Base-by-base conservation (phyloP, 2,888 invertebrate genomes). In the Pachydiplax longipennis region DNA sequence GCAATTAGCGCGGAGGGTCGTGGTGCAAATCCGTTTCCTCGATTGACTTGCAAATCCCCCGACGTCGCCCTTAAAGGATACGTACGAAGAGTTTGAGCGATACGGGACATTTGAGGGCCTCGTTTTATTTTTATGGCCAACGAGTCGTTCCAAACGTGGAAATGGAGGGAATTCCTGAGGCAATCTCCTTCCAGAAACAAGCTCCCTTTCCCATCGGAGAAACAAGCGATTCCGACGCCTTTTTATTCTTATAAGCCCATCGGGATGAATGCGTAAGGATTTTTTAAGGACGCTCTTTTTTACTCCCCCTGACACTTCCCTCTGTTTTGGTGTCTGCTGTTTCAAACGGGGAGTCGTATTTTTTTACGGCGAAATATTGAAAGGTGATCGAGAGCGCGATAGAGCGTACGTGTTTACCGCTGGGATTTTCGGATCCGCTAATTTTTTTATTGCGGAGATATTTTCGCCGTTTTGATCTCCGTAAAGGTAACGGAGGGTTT, bases 1-100 rank as follows among this genome's bases (percentile, higher is more conserved):
- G 44, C 44, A 44, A 44, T 44, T 44, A 44, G 44, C 44, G 44
- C 44, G 6, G 10, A 44, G 44, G 44, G 44, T 44, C 44, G 44
- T 44, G 4, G 44, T 44, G 44, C 44, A 44, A 44, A 44, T 44
- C 58, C 83, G 58, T 58, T 83, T 22, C 35, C 35, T 35, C 83
- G 83, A 83, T 83, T 83, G 83, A 58, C 83, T 83, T 83, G 83
- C 83, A 83, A 83, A 83, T 83, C n/a, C 65, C 65, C 65, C 65
- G 65, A 2, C 65, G n/a, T n/a, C 25, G 65, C n/a, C 65, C 65
- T 65, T 65, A n/a, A 65, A 65, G 65, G 65, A 65, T 65, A 65
- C n/a, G 61, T n/a, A 53, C 31, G 53, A 48, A 53, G 53, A 83
- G 53, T 31, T 48, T n/a, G 83, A 83, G 35, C 12, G 83, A 48